These are phyloP conservation scores for Petroica traversi DNA, from an alignment of 2,113 vertebrate genomes.

Conservation along the genomic window DNA sequence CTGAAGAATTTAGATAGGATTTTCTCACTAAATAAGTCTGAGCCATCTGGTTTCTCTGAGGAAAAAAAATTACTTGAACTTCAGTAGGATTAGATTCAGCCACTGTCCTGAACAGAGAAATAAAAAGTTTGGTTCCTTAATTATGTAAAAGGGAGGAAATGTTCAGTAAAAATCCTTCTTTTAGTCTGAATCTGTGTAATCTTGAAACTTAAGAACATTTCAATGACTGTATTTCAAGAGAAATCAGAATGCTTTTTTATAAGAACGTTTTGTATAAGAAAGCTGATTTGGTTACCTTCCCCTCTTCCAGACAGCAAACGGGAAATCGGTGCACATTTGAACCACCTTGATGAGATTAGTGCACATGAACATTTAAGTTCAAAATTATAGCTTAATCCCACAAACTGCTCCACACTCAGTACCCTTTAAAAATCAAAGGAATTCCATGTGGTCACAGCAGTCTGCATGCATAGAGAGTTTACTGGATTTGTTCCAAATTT, in stretches of 20 bases:
- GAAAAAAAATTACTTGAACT: background rate
- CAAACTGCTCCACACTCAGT: background rate
- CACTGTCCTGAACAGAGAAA: background rate
- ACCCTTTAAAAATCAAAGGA: background rate
- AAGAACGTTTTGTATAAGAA: background rate
- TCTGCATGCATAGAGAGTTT: background rate
- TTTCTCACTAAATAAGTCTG: background rate
- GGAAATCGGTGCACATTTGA: background rate
- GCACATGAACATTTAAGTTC: background rate
- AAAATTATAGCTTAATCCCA: background rate
- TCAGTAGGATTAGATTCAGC: background rate
- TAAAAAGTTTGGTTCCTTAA: background rate
- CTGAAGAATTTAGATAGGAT: background rate
- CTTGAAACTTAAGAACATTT: background rate
- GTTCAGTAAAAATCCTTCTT: background rate
- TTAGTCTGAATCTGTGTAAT: background rate
- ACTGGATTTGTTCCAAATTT: conserved; percentile 10
- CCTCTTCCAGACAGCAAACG: background rate
- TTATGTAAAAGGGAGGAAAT: background rate
- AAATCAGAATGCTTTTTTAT: background rate
- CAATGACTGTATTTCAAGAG: background rate
- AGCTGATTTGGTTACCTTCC: background rate
- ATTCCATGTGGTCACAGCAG: conserved; percentile 4
- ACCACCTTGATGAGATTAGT: background rate
- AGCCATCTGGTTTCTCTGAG: background rate